These are phyloP conservation scores for Penaeus monodon DNA, from an alignment of 2,888 invertebrate species.

Conservation along the genomic window DNA sequence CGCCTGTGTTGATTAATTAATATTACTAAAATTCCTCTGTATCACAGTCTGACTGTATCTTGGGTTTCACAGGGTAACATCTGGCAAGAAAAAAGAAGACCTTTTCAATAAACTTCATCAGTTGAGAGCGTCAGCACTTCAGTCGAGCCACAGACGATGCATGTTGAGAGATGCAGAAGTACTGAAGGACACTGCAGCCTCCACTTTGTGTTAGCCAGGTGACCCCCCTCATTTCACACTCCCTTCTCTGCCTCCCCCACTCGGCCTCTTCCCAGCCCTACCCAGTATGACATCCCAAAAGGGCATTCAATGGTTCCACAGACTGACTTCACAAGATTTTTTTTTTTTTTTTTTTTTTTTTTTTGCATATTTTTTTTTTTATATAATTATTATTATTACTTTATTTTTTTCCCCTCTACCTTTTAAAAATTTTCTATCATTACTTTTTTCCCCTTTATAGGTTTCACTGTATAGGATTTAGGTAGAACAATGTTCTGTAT, in stretches of 20 bases:
- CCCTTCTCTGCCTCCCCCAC: constrained; percentile 42
- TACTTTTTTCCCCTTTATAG: constrained; percentile 16
- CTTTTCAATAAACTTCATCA: neutral
- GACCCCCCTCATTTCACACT: constrained; percentile 44
- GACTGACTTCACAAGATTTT: neutral
- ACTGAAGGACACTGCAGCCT: constrained; percentile 25
- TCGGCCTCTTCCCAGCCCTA: constrained; percentile 43
- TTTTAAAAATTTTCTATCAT: neutral
- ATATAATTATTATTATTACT: neutral
- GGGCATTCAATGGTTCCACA: constrained; percentile 37
- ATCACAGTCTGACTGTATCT: constrained; percentile 9
- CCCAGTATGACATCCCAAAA: constrained; percentile 39
- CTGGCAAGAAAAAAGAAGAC: constrained; percentile 1
- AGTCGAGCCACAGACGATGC: neutral
- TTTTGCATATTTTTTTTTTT: constrained; percentile 26
- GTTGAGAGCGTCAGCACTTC: neutral
- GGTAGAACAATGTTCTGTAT: constrained; percentile 9
- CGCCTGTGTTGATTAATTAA: neutral
- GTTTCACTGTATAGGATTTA: neutral
- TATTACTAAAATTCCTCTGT: neutral
- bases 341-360: constrained; percentile 12
- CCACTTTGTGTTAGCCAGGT: constrained; percentile 57
- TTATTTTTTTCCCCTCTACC: constrained; percentile 19
- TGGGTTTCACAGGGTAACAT: constrained; percentile 40
- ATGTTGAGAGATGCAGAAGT: constrained; percentile 14